Evolutionary conservation across 2,797 vertebrate species (phyloP), one percentile per base, ranked within the genome.

Genomic region (Notolabrus celidotus): DNA sequence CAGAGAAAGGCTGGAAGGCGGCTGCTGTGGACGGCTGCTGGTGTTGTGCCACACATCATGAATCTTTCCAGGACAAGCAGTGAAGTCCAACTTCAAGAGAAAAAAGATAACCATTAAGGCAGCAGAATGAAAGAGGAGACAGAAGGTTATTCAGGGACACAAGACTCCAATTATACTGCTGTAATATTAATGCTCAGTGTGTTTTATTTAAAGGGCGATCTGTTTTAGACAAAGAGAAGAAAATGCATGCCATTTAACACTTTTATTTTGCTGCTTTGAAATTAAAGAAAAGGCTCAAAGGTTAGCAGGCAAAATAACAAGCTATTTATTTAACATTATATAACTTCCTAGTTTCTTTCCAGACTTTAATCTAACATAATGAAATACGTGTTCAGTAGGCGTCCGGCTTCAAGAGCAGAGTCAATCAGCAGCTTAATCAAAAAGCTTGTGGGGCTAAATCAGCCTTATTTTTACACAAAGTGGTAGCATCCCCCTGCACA

Each of bases 11-110:
- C 69, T 70, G 66, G 73, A 49, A 63, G 74, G 59, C 4, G 59
- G 76, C 63, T 78, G 73, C 41, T 39, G 66, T 51, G 58, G 79
- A 83, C 16, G 41, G 58, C 57, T 70, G 76, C 72, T 81, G 82
- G 68, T 65, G 64, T 62, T 22, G 27, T 71, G 71, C 79, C 82
- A 86, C 77, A 74, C 49, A 31, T 81, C 66, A 71, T 86, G 74
- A 87, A 86, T 89, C 85, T 82, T 80, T 74, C 70, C 66, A 33
- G 71, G 67, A 79, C 61, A 72, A 52, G 79, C 76, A 59, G 79
- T 83, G 60, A 66, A 67, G 65, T 82, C 47, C 71, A 60, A 63
- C 74, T 76, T 82, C 50, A 59, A 73, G 56, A 88, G 55, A 83
- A 78, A 78, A 78, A 50, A 10, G 34, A 77, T 73, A 65, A 67